Evolutionary conservation across 2,888 invertebrate genomes (phyloP).

Genomic region (Clepsis dumicolana): DNA sequence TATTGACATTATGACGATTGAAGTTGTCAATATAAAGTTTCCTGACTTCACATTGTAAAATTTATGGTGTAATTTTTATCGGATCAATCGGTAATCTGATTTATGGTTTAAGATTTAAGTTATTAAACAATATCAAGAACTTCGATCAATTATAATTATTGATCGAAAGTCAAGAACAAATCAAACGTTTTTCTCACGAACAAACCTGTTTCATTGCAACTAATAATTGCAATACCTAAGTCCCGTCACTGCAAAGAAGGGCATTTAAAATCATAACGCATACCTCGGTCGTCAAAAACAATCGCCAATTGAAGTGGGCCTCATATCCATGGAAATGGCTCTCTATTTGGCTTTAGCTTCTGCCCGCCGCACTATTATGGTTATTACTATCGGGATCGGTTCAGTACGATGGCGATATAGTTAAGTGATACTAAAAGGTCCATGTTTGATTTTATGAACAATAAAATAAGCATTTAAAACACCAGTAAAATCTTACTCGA

Average conservation of each 20-base stretch:
- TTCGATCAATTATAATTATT: too few relatives aligned
- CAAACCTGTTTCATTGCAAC: not conserved
- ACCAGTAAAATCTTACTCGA: too few relatives aligned
- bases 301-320: constrained; percentile 44
- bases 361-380: constrained; percentile 34
- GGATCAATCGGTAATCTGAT: too few relatives aligned
- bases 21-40: too few relatives aligned
- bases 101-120: too few relatives aligned
- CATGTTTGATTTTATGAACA: not conserved
- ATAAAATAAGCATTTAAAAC: not conserved
- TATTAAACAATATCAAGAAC: too few relatives aligned
- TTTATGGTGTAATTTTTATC: too few relatives aligned
- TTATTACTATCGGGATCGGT: constrained; percentile 40
- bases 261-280: constrained; percentile 13
- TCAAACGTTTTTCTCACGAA: too few relatives aligned
- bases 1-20: too few relatives aligned
- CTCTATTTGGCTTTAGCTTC: constrained; percentile 41
- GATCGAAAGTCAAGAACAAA: too few relatives aligned
- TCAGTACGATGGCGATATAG: constrained; percentile 25
- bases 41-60: too few relatives aligned
- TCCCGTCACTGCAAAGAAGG: not conserved
- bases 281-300: constrained; percentile 47
- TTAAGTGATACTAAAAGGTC: constrained; percentile 13
- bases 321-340: constrained; percentile 49
- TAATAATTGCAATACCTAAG: not conserved